phyloP scores from a whole-genome alignment of 2,888 invertebrate species.

The Calameuta pallipes region DNA sequence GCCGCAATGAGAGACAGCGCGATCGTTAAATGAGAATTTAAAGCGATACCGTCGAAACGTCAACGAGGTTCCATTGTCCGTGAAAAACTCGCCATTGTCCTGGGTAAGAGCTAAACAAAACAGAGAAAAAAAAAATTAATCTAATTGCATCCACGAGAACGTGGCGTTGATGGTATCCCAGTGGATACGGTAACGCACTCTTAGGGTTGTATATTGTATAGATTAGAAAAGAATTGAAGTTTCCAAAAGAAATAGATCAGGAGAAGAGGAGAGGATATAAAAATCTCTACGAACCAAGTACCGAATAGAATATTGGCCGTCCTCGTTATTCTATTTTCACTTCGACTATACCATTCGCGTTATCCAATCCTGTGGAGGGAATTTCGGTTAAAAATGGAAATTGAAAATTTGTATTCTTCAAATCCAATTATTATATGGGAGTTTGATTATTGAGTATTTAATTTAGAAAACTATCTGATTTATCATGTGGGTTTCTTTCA shows the following conservation, averaged over 20 bases:
- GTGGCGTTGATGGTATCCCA: no score
- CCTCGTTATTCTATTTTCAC: not conserved
- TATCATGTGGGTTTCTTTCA: not conserved
- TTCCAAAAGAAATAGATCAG: not conserved
- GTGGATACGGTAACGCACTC: not conserved
- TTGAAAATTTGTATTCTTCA: not conserved
- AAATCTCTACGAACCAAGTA: not conserved
- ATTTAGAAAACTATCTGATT: not conserved
- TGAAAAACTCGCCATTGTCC: not conserved
- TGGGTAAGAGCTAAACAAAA: not conserved
- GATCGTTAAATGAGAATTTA: not conserved
- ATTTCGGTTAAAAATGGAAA: not conserved
- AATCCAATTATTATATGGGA: not conserved
- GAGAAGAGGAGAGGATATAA: not conserved
- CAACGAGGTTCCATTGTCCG: not conserved
- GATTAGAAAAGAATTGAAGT: not conserved
- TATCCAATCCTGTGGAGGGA: not conserved
- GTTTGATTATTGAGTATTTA: not conserved
- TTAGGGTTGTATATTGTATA: not conserved
- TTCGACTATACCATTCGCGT: not conserved
- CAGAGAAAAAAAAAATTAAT: not conserved
- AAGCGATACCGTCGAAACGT: not conserved
- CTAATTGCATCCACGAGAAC: not conserved
- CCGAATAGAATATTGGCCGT: not conserved
- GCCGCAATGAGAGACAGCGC: not conserved